Conservation (phyloP, 2,888 invertebrate genomes). For the Ennomos erosarius region DNA sequence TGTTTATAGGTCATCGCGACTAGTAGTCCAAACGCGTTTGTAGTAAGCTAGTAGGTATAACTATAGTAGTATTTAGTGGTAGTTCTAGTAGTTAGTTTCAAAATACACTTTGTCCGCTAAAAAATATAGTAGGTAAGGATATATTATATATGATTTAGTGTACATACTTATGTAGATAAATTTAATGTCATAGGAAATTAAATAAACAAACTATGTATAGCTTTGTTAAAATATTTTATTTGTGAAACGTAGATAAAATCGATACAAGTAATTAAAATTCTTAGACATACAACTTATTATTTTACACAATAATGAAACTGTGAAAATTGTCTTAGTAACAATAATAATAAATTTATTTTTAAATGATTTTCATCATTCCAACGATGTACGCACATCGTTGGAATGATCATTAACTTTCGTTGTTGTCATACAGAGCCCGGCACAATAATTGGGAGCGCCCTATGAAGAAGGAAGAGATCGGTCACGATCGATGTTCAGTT, state of each 20-base stretch:
- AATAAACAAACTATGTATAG: conserved; percentile 49
- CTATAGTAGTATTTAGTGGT: too few species aligned
- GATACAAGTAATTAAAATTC: conserved; percentile 85
- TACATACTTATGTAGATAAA: too few species aligned
- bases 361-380: conserved; percentile 53
- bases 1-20: too few species aligned
- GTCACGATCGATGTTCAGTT: conserved; percentile 22
- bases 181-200: conserved; percentile 6
- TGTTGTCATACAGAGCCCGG: conserved; percentile 38
- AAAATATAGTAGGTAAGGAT: too few species aligned
- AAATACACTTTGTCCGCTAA: too few species aligned
- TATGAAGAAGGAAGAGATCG: conserved; percentile 14
- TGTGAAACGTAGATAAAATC: conserved; percentile 85
- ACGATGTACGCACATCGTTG: conserved; percentile 70
- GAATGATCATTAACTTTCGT: conserved; percentile 65
- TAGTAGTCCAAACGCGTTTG: too few species aligned
- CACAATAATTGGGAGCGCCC: conserved; percentile 10
- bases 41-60: too few species aligned
- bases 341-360: conserved; percentile 55
- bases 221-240: conserved; percentile 84
- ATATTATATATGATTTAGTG: too few species aligned
- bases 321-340: conserved; percentile 80
- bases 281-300: conserved; percentile 79
- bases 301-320: conserved; percentile 81
- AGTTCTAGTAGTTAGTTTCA: too few species aligned